Percentiles rank a stretch among this genome's conserved stretches.
phyloP scores from a whole-genome alignment of 2,888 invertebrate species.

The Ditula angustiorana region DNA sequence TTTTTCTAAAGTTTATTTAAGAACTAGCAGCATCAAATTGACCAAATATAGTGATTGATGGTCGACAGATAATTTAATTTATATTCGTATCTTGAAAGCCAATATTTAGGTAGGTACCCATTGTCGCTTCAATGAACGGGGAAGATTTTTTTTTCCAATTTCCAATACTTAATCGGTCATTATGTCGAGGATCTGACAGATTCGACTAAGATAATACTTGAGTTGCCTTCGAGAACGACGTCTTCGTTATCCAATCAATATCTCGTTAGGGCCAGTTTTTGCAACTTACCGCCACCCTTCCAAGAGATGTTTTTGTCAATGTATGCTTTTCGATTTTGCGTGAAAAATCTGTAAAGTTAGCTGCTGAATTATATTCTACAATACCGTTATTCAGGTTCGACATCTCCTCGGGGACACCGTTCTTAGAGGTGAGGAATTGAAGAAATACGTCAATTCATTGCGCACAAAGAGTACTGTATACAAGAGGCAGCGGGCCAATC shows the following conservation, averaged over 20 bases:
- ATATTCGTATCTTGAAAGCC: slow-evolving; percentile 41
- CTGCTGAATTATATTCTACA: background rate
- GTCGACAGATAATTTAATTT: slow-evolving; percentile 35
- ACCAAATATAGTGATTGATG: slow-evolving; percentile 40
- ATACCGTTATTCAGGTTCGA: slow-evolving; percentile 60
- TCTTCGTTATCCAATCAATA: slow-evolving; percentile 37
- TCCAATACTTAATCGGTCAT: slow-evolving; percentile 70
- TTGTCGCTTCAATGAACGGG: slow-evolving; percentile 51
- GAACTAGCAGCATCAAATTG: background rate
- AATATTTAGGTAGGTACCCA: slow-evolving; percentile 39
- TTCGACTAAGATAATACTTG: slow-evolving; percentile 58
- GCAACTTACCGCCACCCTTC: background rate
- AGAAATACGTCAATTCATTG: slow-evolving; percentile 92
- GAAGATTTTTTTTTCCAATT: slow-evolving; percentile 68
- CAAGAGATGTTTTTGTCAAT: background rate
- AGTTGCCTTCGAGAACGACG: slow-evolving; percentile 57
- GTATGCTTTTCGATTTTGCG: no score
- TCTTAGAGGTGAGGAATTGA: slow-evolving; percentile 93
- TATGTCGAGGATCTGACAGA: slow-evolving; percentile 59
- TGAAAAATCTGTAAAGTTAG: background rate
- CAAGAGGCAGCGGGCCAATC: slow-evolving; percentile 91
- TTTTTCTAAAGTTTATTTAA: background rate
- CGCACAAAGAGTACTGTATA: slow-evolving; percentile 92
- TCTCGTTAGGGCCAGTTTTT: slow-evolving; percentile 25
- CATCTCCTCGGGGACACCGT: slow-evolving; percentile 88